Percentiles rank a stretch among this genome's conserved stretches.
phyloP scores from a whole-genome alignment of 1,140 invertebrate species.

The Drosophila carrolli region DNA sequence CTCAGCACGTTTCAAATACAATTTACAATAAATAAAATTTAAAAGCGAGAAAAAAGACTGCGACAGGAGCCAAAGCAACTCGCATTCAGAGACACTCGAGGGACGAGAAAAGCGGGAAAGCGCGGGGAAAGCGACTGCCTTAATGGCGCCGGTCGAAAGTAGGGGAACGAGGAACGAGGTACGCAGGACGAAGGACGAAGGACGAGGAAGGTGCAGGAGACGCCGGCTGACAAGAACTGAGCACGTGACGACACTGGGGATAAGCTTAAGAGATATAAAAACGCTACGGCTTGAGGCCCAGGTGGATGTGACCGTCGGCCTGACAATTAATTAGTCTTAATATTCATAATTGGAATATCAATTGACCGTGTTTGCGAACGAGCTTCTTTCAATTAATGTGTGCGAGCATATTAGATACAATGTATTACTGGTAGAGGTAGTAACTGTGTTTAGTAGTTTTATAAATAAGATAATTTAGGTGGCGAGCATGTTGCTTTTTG shows the following conservation, averaged over 20 bases:
- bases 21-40: constrained; percentile 83
- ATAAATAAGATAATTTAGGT: too few relatives aligned
- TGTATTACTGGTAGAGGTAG: too few relatives aligned
- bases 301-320: constrained; percentile 1
- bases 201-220: not conserved
- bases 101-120: constrained; percentile 10
- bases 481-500: too few relatives aligned
- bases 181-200: not conserved
- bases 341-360: constrained; percentile 5
- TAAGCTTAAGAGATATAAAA: constrained; percentile 52
- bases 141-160: constrained; percentile 55
- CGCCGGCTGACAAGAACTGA: constrained; percentile 22
- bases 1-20: constrained; percentile 83
- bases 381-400: not conserved
- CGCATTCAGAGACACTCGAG: constrained; percentile 24
- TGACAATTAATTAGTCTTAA: constrained; percentile 41
- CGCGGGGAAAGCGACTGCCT: constrained; percentile 40
- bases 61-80: constrained; percentile 56
- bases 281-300: constrained; percentile 11
- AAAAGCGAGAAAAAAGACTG: constrained; percentile 76
- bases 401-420: not conserved
- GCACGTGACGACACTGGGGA: constrained; percentile 67
- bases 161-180: too few relatives aligned
- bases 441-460: too few relatives aligned
- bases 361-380: not conserved